These are phyloP conservation scores for Orestias chungarensis DNA, from an alignment of 2,797 vertebrate species.

Conservation along the genomic window DNA sequence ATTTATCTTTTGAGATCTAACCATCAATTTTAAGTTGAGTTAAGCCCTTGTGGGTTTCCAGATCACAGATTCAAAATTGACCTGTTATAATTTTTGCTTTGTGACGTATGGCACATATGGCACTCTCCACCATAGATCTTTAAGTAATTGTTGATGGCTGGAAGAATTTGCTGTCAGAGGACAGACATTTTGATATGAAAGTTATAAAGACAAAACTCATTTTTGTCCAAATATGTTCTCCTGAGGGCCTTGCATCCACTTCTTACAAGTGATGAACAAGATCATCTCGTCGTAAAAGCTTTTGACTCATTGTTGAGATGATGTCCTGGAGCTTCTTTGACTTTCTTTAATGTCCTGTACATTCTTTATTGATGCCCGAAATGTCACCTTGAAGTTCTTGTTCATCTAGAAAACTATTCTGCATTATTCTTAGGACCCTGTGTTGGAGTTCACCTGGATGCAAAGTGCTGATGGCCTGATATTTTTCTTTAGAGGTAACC, in stretches of 20 bases:
- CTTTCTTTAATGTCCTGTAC: no score
- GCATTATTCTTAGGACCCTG: not conserved
- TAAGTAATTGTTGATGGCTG: not conserved
- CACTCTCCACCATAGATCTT: not conserved
- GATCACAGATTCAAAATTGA: not conserved
- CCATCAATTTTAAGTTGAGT: not conserved
- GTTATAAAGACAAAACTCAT: not conserved
- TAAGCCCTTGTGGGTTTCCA: not conserved
- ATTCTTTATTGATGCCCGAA: no score
- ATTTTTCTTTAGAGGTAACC: not conserved
- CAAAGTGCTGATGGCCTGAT: not conserved
- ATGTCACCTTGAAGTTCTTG: not conserved
- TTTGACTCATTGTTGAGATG: not conserved
- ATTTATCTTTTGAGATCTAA: not conserved
- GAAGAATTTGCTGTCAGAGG: not conserved
- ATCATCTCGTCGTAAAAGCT: not conserved
- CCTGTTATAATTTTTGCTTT: not conserved
- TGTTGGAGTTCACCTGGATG: not conserved
- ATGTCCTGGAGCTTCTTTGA: not conserved
- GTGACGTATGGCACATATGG: not conserved
- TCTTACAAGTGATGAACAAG: not conserved
- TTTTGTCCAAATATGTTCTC: not conserved
- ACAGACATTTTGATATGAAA: not conserved
- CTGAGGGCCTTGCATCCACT: not conserved
- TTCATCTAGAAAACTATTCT: not conserved